Evolutionary conservation across 2,888 invertebrate genomes (phyloP).

Genomic region (Ceriagrion tenellum): DNA sequence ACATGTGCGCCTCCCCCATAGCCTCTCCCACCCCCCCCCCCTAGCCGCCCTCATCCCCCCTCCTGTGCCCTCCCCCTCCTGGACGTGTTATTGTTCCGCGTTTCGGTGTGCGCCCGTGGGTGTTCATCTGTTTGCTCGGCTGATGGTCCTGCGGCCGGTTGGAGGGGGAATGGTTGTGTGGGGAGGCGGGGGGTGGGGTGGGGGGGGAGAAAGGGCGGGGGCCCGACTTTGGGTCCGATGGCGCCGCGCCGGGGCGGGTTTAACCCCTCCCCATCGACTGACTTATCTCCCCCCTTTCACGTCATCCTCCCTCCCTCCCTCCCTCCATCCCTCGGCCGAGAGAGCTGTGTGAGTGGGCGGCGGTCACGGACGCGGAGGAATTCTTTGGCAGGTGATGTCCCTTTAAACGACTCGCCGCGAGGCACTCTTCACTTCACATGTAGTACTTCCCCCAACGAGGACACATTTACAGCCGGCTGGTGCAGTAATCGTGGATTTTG

Average conservation of each 20-base stretch:
- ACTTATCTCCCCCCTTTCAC: neutral
- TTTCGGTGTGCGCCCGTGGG: constrained; percentile 1
- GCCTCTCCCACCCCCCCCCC: neutral
- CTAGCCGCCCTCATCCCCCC: neutral
- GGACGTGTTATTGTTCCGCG: neutral
- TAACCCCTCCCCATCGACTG: neutral
- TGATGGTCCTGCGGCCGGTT: neutral
- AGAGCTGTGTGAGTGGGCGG: constrained; percentile 14
- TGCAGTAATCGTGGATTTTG: too few species aligned
- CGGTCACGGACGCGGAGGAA: constrained; percentile 38
- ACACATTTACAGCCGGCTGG: too few species aligned
- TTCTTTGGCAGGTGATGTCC: constrained; percentile 64
- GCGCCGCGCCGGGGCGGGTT: constrained; percentile 25
- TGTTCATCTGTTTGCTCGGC: constrained; percentile 54
- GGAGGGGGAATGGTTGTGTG: neutral
- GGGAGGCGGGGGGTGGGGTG: neutral
- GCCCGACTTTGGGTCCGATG: neutral
- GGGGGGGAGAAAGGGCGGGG: neutral
- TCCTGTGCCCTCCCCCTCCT: neutral
- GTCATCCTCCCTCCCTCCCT: neutral
- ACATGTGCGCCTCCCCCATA: neutral
- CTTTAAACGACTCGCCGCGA: neutral
- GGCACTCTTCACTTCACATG: too few species aligned
- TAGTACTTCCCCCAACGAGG: too few species aligned
- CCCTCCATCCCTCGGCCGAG: neutral